Evolutionary conservation across 2,888 invertebrate genomes (phyloP).

Genomic region (Petrolisthes manimaculis): DNA sequence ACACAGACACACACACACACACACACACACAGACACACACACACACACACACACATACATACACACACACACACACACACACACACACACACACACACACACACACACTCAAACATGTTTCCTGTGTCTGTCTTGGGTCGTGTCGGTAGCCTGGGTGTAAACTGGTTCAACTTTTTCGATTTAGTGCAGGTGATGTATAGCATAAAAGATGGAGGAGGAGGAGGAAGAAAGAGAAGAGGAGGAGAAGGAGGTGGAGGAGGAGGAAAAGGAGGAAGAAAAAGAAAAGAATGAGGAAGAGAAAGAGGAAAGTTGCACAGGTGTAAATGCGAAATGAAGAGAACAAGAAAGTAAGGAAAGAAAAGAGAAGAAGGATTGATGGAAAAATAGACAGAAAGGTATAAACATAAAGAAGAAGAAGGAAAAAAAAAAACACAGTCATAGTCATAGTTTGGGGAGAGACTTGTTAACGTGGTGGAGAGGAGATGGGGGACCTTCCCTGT

Average conservation of each 20-base stretch:
- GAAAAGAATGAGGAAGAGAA: background rate
- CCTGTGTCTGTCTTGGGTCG: too few species aligned
- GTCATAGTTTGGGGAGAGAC: too few species aligned
- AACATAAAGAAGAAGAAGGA: background rate
- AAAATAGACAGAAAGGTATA: background rate
- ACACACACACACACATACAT: constrained; percentile 5
- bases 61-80: constrained; percentile 7
- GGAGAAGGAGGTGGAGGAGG: background rate
- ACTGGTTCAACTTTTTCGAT: too few species aligned
- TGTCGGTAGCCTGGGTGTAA: too few species aligned
- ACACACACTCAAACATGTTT: background rate
- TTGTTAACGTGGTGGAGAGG: too few species aligned
- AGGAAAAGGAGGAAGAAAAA: background rate
- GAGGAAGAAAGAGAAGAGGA: background rate
- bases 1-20: background rate
- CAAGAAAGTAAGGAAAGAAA: background rate
- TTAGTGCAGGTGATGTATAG: too few species aligned
- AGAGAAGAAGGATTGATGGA: constrained; percentile 1
- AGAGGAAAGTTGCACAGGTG: background rate
- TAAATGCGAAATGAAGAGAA: background rate
- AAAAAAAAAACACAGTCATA: too few species aligned
- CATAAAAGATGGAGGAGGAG: background rate
- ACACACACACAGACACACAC: background rate
- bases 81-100: background rate
- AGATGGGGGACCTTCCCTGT: too few species aligned